Base-by-base conservation (phyloP, 2,797 vertebrate genomes). In the Margarornis squamiger region DNA sequence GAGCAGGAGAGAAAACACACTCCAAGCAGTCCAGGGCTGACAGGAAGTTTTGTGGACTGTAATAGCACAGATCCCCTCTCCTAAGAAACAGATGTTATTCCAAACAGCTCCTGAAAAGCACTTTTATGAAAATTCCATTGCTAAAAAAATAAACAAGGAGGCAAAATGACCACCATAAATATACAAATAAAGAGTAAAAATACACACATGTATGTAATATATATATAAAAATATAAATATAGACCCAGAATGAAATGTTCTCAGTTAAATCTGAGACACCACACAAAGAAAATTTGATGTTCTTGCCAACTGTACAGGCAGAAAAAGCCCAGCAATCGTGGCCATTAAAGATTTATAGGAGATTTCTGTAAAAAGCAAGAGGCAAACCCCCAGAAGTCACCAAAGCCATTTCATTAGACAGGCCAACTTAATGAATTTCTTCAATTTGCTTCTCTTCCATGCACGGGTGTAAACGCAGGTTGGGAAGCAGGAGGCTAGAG, bases 121-220 rank as follows among this genome's bases (percentile, higher is more conserved):
- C 55, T 83, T 88, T 34, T 46, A 88, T 58, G n/a, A 77, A 94
- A 71, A 94, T 90, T 91, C 71, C 80, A 54, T 73, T 70, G 80
- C 77, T 84, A 79, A 90, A 93, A 88, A 93, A 85, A 94, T 54
- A 89, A 94, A 75, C 79, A 81, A 87, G 49, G 24, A 73, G 68
- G 66, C 27, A 84, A 86, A 92, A 78, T 0, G 1, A 70, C 59
- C 22, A 32, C 79, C 66, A 84, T 61, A 86, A 91, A 83, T 57
- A 89, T 9, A 86, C 46, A 94, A 89, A 94, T 66, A 90, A 91
- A 14, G 27, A 88, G 77, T 30, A 95, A 93, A 95, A 96, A 86
- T 73, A 88, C 14, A 87, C 39, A 73, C 0, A 0, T 18, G 30
- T 52, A 67, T 55, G 52, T 39, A 43, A 59, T 19, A 41, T 19